Conservation (phyloP, 2,797 vertebrate genomes). For the Oreochromis mossambicus region DNA sequence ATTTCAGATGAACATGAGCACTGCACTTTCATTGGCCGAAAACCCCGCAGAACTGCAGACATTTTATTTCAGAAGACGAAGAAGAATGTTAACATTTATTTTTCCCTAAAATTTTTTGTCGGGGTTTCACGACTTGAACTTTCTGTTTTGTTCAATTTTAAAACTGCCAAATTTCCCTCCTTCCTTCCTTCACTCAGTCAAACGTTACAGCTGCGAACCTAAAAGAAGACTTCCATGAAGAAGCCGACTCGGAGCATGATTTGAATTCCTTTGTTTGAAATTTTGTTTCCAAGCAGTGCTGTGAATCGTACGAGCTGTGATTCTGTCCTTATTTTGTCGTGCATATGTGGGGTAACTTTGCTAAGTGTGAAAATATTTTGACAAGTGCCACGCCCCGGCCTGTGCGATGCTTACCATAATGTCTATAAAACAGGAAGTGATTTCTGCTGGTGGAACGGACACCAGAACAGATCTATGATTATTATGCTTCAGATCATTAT, state of each 20-base stretch:
- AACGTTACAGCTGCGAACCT: background rate
- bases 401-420: constrained; percentile 57
- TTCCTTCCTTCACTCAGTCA: background rate
- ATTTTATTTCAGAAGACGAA: background rate
- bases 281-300: constrained; percentile 51
- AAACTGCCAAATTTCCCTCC: background rate
- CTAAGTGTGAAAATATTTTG: constrained; percentile 71
- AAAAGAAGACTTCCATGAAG: background rate
- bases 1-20: constrained; percentile 20
- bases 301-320: constrained; percentile 68
- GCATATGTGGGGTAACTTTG: constrained; percentile 66
- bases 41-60: constrained; percentile 10
- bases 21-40: constrained; percentile 31
- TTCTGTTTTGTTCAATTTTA: background rate
- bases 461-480: constrained; percentile 45
- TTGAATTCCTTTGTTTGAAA: background rate
- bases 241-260: constrained; percentile 48
- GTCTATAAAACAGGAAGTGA: constrained; percentile 63
- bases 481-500: constrained; percentile 57
- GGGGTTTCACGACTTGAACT: background rate
- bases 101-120: background rate
- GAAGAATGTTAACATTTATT: background rate
- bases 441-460: constrained; percentile 46
- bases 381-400: constrained; percentile 71
- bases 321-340: constrained; percentile 60